Evolutionary conservation across 2,113 vertebrate species (phyloP).

Genomic region (Eurystomus gularis): DNA sequence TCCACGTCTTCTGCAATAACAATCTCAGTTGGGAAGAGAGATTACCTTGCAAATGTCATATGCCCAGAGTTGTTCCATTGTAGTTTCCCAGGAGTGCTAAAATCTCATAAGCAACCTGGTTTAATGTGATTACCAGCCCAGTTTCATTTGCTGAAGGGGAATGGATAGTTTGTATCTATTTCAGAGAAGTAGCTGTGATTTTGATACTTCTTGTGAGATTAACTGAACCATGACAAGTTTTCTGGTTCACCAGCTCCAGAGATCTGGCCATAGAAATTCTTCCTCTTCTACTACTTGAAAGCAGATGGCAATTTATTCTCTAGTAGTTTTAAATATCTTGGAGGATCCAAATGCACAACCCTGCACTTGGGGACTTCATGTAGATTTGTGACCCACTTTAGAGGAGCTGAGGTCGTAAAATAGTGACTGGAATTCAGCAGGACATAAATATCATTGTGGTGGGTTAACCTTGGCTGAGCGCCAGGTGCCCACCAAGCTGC

Average conservation of each 20-base stretch:
- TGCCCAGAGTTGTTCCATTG: neutral
- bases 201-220: neutral
- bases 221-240: neutral
- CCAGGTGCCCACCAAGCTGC: too few relatives aligned
- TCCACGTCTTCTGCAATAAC: neutral
- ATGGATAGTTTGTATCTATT: neutral
- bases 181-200: neutral
- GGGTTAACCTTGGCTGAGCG: too few relatives aligned
- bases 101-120: neutral
- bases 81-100: neutral
- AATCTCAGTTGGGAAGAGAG: neutral
- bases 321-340: neutral
- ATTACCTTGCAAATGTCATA: neutral
- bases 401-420: neutral
- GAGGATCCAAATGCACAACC: slow-evolving; percentile 6
- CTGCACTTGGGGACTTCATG: neutral
- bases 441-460: slow-evolving; percentile 38
- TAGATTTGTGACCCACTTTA: slow-evolving; percentile 37
- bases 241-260: neutral
- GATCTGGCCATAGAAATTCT: neutral
- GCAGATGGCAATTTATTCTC: slow-evolving; percentile 26
- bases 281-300: neutral
- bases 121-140: neutral
- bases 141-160: neutral
- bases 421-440: neutral